These are phyloP conservation scores for Aradophagus sp. DNA, from an alignment of 1,140 invertebrate genomes.

Conservation along the genomic window DNA sequence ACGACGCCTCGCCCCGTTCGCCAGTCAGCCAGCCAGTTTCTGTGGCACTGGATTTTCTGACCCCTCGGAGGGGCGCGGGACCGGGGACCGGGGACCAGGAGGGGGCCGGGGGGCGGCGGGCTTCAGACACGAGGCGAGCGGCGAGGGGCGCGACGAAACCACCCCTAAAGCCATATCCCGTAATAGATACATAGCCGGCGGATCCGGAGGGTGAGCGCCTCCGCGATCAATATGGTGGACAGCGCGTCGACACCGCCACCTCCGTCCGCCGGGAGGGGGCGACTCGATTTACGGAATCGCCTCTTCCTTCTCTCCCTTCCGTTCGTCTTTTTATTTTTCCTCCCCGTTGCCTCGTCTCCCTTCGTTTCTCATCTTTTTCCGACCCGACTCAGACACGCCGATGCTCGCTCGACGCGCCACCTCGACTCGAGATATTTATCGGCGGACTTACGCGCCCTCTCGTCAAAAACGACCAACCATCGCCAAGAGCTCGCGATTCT, in stretches of 20 bases:
- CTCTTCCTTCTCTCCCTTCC: slow-evolving; percentile 55
- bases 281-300: slow-evolving; percentile 69
- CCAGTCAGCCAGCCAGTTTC: slow-evolving; percentile 41
- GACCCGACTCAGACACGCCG: slow-evolving; percentile 3
- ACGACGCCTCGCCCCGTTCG: slow-evolving; percentile 25
- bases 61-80: slow-evolving; percentile 54
- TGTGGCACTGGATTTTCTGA: slow-evolving; percentile 58
- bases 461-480: too few species aligned
- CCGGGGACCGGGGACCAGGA: slow-evolving; percentile 40
- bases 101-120: slow-evolving; percentile 40
- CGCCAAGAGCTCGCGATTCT: too few species aligned
- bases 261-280: slow-evolving; percentile 45
- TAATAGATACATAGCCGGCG: slow-evolving; percentile 63
- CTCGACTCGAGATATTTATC: slow-evolving; percentile 22
- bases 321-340: too few species aligned
- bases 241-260: slow-evolving; percentile 69
- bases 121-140: slow-evolving; percentile 21
- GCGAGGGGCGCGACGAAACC: slow-evolving; percentile 64
- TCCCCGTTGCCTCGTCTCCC: too few species aligned
- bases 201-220: slow-evolving; percentile 62
- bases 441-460: neutral
- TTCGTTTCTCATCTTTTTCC: too few species aligned
- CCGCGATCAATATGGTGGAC: slow-evolving; percentile 75
- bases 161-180: slow-evolving; percentile 68
- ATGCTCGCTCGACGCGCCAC: slow-evolving; percentile 14